Conservation (phyloP, 2,888 invertebrate species). For the Rhodophaea formosa region DNA sequence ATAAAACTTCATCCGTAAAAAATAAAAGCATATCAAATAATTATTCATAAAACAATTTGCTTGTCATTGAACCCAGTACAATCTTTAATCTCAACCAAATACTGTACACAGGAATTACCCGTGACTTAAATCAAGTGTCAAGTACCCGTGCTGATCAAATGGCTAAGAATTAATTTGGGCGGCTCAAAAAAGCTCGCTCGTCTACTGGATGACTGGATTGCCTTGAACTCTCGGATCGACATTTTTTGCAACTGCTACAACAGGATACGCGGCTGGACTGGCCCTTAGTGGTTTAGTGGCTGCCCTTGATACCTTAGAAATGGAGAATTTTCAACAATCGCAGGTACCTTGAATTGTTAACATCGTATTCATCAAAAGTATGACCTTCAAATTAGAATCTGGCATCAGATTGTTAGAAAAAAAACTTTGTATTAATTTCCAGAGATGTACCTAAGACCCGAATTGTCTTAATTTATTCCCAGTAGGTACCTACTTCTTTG, state of each 20-base stretch:
- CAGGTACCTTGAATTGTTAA: not conserved
- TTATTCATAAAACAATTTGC: not conserved
- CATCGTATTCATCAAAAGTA: no score
- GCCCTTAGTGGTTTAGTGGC: slow-evolving; percentile 61
- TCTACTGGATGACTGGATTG: slow-evolving; percentile 63
- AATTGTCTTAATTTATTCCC: not conserved
- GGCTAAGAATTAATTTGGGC: slow-evolving; percentile 27
- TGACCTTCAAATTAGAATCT: no score
- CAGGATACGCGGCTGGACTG: slow-evolving; percentile 64
- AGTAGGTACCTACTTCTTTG: not conserved
- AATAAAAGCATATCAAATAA: not conserved
- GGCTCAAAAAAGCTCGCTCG: slow-evolving; percentile 27
- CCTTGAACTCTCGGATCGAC: slow-evolving; percentile 76
- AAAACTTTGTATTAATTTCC: not conserved
- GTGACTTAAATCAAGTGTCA: slow-evolving; percentile 18
- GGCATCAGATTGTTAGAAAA: no score
- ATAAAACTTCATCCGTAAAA: no score
- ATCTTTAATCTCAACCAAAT: not conserved
- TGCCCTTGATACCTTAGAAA: slow-evolving; percentile 64
- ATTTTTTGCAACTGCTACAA: slow-evolving; percentile 72
- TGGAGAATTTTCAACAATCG: slow-evolving; percentile 15
- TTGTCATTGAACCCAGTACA: not conserved
- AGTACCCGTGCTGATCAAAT: slow-evolving; percentile 26
- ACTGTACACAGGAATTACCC: not conserved
- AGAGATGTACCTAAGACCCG: not conserved